Percentiles rank a stretch among this genome's conserved stretches.
Evolutionary conservation across 2,888 invertebrate genomes (phyloP).

Genomic region (Petrophora chlorosata): DNA sequence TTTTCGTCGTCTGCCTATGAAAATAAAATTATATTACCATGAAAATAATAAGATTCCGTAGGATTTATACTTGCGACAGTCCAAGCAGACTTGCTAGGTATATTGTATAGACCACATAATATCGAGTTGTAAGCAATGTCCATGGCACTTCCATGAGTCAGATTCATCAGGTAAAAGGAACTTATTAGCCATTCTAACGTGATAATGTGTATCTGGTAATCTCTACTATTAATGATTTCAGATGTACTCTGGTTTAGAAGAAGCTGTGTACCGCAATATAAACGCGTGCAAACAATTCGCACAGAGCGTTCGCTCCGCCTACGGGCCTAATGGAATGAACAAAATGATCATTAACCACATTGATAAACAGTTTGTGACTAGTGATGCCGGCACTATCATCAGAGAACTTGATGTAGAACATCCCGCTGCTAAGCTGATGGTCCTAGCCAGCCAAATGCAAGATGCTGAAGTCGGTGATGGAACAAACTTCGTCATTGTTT

Average conservation of each 20-base stretch:
- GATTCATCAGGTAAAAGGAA: too few relatives aligned
- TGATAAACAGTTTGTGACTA: slow-evolving; percentile 99
- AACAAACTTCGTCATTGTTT: slow-evolving; percentile 98
- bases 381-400: slow-evolving; percentile 99
- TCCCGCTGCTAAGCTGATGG: slow-evolving; percentile 98
- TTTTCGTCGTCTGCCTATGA: not conserved
- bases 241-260: slow-evolving; percentile 96
- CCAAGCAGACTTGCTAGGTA: too few relatives aligned
- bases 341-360: slow-evolving; percentile 99
- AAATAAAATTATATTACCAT: not conserved
- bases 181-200: too few relatives aligned
- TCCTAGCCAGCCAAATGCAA: slow-evolving; percentile 98
- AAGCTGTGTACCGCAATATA: slow-evolving; percentile 98
- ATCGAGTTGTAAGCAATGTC: too few relatives aligned
- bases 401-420: slow-evolving; percentile 98
- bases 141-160: too few relatives aligned
- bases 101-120: too few relatives aligned
- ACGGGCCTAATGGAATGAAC: slow-evolving; percentile 99
- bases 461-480: slow-evolving; percentile 99
- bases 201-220: too few relatives aligned
- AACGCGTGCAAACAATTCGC: slow-evolving; percentile 98
- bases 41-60: slow-evolving; percentile 3
- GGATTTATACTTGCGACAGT: not conserved
- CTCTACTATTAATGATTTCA: slow-evolving; percentile 48
- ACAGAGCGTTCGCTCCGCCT: slow-evolving; percentile 96